Evolutionary conservation across 2,113 vertebrate species (phyloP).

Genomic region (Bungarus multicinctus): DNA sequence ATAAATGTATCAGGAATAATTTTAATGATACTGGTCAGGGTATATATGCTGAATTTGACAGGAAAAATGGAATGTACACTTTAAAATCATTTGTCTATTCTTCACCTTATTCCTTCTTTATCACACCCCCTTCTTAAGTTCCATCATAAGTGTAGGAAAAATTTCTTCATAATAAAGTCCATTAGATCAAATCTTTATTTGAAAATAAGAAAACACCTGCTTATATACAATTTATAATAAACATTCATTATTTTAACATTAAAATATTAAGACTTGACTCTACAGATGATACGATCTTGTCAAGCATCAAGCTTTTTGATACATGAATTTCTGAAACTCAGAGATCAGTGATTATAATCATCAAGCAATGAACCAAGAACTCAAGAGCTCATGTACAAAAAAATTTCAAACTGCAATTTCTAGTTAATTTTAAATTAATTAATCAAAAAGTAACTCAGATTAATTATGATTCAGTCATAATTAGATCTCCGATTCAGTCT

Average conservation of each 20-base stretch:
- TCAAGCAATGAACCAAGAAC: background rate
- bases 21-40: background rate
- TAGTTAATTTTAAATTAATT: background rate
- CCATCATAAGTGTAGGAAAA: background rate
- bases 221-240: background rate
- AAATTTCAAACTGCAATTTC: background rate
- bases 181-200: background rate
- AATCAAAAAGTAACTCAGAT: background rate
- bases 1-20: background rate
- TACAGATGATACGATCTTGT: background rate
- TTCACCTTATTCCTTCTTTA: too few species aligned
- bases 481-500: background rate
- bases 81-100: background rate
- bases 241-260: background rate
- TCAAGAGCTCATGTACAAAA: background rate
- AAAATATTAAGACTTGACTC: background rate
- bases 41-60: background rate
- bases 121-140: too few species aligned
- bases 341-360: background rate
- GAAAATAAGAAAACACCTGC: background rate
- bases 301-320: background rate
- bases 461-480: background rate
- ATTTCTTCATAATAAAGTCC: background rate
- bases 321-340: background rate
- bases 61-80: background rate